Evolutionary conservation across 1,140 invertebrate species (phyloP).

Genomic region (Trialeurodes vaporariorum): DNA sequence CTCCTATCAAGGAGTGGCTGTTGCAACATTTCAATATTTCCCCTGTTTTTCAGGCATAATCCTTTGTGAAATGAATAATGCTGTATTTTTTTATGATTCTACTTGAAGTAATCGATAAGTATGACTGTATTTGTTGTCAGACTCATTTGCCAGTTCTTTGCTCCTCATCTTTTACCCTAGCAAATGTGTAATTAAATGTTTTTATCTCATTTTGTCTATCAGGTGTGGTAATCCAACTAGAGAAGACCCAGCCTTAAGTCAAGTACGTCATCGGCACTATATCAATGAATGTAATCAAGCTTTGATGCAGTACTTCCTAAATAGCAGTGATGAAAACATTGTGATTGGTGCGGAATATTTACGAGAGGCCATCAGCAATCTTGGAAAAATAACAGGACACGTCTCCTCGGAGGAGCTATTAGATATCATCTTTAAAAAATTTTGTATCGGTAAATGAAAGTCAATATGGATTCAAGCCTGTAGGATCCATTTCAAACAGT

Average conservation of each 20-base stretch:
- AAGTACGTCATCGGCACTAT: conserved; percentile 48
- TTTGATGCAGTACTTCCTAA: conserved; percentile 40
- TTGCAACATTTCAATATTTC: no score
- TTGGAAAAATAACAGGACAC: conserved; percentile 65
- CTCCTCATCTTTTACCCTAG: no score
- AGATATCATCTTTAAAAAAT: conserved; percentile 71
- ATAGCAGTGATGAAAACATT: conserved; percentile 37
- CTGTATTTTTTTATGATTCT: no score
- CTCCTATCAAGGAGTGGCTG: no score
- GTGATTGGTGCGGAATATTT: conserved; percentile 58
- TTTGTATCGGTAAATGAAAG: conserved; percentile 82
- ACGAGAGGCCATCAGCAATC: conserved; percentile 46
- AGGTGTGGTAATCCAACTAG: conserved; percentile 49
- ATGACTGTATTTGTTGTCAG: no score
- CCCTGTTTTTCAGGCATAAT: no score
- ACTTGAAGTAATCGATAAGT: no score
- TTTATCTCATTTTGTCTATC: conserved; percentile 29
- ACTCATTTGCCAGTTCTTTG: no score
- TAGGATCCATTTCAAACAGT: no score
- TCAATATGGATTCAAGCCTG: no score
- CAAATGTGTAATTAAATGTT: conserved; percentile 6
- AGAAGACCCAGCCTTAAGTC: conserved; percentile 51
- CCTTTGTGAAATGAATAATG: no score
- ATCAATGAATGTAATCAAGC: conserved; percentile 41
- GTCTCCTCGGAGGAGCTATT: conserved; percentile 65